Evolutionary conservation across 2,113 vertebrate genomes (phyloP).

Genomic region (Arvicanthis niloticus): DNA sequence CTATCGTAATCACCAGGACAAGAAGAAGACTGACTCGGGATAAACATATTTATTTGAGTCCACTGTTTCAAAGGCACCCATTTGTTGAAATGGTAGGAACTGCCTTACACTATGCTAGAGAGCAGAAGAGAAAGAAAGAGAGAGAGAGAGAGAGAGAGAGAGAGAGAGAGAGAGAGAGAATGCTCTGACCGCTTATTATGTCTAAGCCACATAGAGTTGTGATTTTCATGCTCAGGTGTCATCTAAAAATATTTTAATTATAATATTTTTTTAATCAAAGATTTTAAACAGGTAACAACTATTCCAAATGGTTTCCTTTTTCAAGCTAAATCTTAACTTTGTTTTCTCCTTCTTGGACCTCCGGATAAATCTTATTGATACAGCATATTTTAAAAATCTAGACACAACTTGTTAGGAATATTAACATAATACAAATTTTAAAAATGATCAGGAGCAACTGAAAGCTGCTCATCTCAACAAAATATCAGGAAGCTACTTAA

Average conservation of each 20-base stretch:
- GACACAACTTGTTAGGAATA: conserved; percentile 5
- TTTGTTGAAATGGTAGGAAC: conserved; percentile 46
- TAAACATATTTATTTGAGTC: conserved; percentile 67
- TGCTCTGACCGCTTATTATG: conserved; percentile 23
- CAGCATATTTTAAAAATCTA: background rate
- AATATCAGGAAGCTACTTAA: background rate
- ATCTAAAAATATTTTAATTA: conserved; percentile 48
- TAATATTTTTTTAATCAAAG: conserved; percentile 8
- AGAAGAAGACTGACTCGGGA: conserved; percentile 58
- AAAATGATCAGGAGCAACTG: background rate
- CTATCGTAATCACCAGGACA: conserved; percentile 69
- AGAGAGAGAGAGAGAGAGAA: background rate
- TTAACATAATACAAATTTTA: background rate
- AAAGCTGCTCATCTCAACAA: background rate
- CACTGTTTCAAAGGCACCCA: conserved; percentile 39
- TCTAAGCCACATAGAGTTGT: background rate
- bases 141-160: background rate
- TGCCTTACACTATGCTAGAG: background rate
- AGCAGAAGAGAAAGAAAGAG: background rate
- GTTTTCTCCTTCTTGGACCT: background rate
- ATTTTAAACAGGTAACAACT: conserved; percentile 33
- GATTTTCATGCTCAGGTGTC: background rate
- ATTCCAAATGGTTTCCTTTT: background rate
- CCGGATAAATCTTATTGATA: background rate
- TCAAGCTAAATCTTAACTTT: conserved; percentile 16